Base-by-base conservation (phyloP, 2,797 vertebrate genomes). In the Limosa lapponica region DNA sequence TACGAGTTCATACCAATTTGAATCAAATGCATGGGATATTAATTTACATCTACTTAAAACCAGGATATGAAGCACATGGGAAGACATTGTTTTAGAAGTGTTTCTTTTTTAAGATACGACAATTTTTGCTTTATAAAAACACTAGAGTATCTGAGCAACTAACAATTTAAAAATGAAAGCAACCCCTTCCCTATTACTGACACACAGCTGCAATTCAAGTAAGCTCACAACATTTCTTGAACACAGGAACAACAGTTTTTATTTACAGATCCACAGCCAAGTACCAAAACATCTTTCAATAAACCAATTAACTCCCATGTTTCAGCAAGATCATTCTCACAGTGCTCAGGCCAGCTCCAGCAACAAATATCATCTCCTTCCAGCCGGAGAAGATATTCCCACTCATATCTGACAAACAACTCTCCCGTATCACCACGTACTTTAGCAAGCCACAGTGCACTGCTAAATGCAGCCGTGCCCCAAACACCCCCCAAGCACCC, bases 401-500 rank as follows among this genome's bases (percentile, higher is more conserved):
- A 44, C 20, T n/a, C 5, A 0, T 1, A 2, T 2, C 12, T 2
- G 15, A n/a, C 52, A 39, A 30, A 48, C 22, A 72, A 5, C 57
- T 75, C 44, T 48, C 20, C 46, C 1, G 0, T 11, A 6, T 11
- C 71, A 70, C 41, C 66, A 27, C 6, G 0, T 2, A 3, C 10
- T 22, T 57, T 0, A 43, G 37, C 16, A 43, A 83, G 72, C 25
- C 39, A 16, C 30, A 8, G 54, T 0, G 28, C 59, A 5, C 37
- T 37, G 46, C 39, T 30, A 17, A 46, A 48, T 2, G 28, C 48
- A 32, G 34, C 1, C 0, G 10, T 59, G 70, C 16, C 22, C 27
- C 16, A 19, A 22, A 11, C 0, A 48, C 32, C 34, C 34, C 10
- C 1, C 6, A 14, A 34, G 28, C 44, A 73, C 6, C 46, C 22